Evolutionary conservation across 2,113 vertebrate genomes (phyloP).

Genomic region (Scophthalmus maximus): DNA sequence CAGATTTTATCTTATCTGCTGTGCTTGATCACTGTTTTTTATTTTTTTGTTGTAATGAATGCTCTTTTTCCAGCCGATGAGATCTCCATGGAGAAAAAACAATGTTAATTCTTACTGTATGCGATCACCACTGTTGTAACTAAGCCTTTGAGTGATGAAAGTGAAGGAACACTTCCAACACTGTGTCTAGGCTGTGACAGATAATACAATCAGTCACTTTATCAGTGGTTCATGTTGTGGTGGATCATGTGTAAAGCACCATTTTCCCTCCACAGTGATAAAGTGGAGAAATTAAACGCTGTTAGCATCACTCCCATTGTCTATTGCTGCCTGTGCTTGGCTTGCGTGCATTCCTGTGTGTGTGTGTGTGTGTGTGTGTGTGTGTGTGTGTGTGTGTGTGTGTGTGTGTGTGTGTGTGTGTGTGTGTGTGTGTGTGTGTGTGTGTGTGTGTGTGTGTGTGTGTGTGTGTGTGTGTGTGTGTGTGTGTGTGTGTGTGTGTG

Average conservation of each 20-base stretch:
- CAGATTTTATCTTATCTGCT: conserved; percentile 58
- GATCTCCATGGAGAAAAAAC: conserved; percentile 22
- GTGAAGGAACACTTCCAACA: background rate
- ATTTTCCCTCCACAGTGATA: background rate
- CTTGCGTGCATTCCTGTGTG: conserved; percentile 31
- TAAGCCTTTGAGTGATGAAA: conserved; percentile 4
- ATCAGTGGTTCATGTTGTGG: conserved; percentile 15
- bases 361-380: conserved; percentile 20
- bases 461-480: conserved; percentile 32
- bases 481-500: conserved; percentile 27
- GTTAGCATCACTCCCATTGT: conserved; percentile 46
- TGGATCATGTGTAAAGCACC: conserved; percentile 15
- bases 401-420: conserved; percentile 36
- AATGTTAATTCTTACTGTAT: conserved; percentile 28
- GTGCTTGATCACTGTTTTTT: conserved; percentile 32
- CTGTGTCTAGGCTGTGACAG: background rate
- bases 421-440: conserved; percentile 32
- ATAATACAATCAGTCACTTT: conserved; percentile 32
- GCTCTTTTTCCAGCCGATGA: conserved; percentile 26
- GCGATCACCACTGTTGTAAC: conserved; percentile 9
- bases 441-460: conserved; percentile 36
- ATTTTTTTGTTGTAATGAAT: conserved; percentile 27
- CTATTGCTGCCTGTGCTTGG: conserved; percentile 6
- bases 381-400: conserved; percentile 15
- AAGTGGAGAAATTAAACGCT: conserved; percentile 7